phyloP scores from a whole-genome alignment of 2,113 vertebrate genomes.

The Labeo catla region DNA sequence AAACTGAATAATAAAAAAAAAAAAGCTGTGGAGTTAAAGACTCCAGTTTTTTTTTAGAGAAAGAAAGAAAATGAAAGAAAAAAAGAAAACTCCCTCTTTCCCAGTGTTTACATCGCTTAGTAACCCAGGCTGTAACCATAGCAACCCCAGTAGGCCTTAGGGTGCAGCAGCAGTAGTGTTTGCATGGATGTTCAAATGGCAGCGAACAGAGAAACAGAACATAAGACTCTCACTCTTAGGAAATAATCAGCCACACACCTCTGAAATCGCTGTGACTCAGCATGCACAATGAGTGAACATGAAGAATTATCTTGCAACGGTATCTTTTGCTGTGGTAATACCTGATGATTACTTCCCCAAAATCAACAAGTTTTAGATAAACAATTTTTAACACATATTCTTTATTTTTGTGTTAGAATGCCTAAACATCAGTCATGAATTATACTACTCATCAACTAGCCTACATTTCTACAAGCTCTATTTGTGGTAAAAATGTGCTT shows the following conservation, averaged over 20 bases:
- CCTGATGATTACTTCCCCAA: not conserved
- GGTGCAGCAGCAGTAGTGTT: not conserved
- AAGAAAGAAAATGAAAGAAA: not conserved
- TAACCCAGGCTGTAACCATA: conserved; percentile 48
- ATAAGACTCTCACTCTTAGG: not conserved
- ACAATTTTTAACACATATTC: too few species aligned
- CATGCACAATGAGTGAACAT: not conserved
- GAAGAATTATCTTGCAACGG: not conserved
- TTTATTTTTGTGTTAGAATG: too few species aligned
- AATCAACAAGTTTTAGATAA: too few species aligned
- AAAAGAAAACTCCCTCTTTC: not conserved
- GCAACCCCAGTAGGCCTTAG: conserved; percentile 33
- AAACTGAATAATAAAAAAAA: not conserved
- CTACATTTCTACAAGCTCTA: too few species aligned
- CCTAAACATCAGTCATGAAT: too few species aligned
- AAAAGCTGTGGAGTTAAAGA: not conserved
- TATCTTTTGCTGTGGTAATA: not conserved
- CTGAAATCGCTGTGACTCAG: not conserved
- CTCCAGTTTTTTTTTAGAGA: not conserved
- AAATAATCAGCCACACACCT: not conserved
- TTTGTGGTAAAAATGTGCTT: too few species aligned
- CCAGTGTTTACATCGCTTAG: conserved; percentile 44
- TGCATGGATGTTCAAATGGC: conserved; percentile 15
- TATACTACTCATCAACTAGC: too few species aligned
- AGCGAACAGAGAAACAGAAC: not conserved